Conservation (phyloP, 2,888 invertebrate genomes). For the Drepana falcataria region DNA sequence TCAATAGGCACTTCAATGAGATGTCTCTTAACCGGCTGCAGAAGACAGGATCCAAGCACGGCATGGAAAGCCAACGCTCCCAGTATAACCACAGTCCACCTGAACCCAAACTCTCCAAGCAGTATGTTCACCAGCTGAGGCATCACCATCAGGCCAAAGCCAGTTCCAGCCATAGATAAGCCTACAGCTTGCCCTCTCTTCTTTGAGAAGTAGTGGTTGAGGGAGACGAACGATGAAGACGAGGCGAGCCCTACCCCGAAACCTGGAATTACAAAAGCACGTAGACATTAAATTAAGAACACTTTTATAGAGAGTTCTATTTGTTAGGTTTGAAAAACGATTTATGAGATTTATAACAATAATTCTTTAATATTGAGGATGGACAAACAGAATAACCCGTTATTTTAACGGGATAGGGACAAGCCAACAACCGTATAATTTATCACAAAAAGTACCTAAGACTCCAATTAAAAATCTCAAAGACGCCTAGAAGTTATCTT, state of each 20-base stretch:
- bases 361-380: too few relatives aligned
- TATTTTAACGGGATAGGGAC: too few relatives aligned
- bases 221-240: constrained; percentile 87
- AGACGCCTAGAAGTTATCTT: too few relatives aligned
- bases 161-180: constrained; percentile 88
- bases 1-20: constrained; percentile 78
- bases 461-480: too few relatives aligned
- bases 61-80: constrained; percentile 84
- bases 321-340: too few relatives aligned
- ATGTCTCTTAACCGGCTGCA: constrained; percentile 86
- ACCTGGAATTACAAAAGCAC: constrained; percentile 60
- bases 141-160: constrained; percentile 88
- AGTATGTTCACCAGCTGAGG: constrained; percentile 85
- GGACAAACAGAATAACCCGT: too few relatives aligned
- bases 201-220: constrained; percentile 87
- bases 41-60: constrained; percentile 81
- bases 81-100: constrained; percentile 83
- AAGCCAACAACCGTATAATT: too few relatives aligned
- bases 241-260: constrained; percentile 88
- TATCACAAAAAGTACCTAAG: too few relatives aligned
- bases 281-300: not conserved
- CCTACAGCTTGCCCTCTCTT: constrained; percentile 89
- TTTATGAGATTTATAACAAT: too few relatives aligned
- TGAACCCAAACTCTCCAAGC: constrained; percentile 81
- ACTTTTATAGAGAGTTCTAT: too few relatives aligned